Evolutionary conservation across 2,888 invertebrate species (phyloP), one percentile per base, ranked within the genome.

Genomic region (Macrosiphum euphorbiae): DNA sequence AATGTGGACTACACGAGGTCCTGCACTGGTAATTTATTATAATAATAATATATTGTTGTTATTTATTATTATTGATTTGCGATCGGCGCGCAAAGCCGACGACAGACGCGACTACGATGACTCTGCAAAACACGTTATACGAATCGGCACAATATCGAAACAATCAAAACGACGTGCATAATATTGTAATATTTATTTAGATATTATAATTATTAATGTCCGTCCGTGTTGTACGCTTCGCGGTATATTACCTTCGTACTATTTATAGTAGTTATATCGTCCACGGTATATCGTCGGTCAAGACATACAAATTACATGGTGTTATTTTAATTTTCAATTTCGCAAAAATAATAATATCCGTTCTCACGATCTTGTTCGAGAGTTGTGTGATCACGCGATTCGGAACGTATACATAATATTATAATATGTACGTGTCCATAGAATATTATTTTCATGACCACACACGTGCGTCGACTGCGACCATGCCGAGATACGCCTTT

Each of bases 311-410:
- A 78, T 78, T 78, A 78, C 78, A 41, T 35, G 35, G 78, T 35
- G 78, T 78, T 78, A 24, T 78, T 78, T 78, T 78, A 78, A 78
- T 78, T 78, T 78, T 78, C 67, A 78, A 78, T 78, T 35, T 78
- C 35, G 78, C 78, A 35, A 35, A 78, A 78, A 78, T 78, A 78
- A 78, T 78, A 78, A 78, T 78, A 78, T 78, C 78, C 35, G 78
- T 78, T 78, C 78, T 78, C 78, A 78, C 78, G 78, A 78, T 78
- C 78, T 78, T 0, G 20, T 78, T 78, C 78, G 35, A 35, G 78
- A 78, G 78, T 78, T 8, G 35, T 78, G 78, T 78, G 35, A 78
- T 78, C 78, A 78, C 78, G 78, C 78, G 78, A 78, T 78, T 78
- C 78, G 35, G 20, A 16, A 78, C 35, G 78, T n/a, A n/a, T n/a